phyloP scores from a whole-genome alignment of 2,113 vertebrate genomes.

The Neoarius graeffei region DNA sequence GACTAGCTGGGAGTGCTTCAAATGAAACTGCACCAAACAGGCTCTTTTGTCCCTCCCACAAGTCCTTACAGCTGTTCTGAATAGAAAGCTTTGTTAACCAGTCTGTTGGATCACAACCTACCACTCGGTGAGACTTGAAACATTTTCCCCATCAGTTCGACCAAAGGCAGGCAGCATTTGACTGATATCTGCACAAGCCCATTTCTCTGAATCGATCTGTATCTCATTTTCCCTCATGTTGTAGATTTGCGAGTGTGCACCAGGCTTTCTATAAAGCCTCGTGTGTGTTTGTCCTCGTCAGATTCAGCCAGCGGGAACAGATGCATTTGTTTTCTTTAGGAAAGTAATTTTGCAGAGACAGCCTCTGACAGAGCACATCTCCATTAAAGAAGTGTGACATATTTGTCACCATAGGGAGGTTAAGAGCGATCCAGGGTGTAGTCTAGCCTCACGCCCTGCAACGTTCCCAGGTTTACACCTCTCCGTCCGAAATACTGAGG shows the following conservation, averaged over 20 bases:
- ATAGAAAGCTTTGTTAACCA: slow-evolving; percentile 34
- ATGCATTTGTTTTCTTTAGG: slow-evolving; percentile 44
- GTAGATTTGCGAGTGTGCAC: slow-evolving; percentile 23
- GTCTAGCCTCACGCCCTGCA: no score
- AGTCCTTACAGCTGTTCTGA: slow-evolving; percentile 28
- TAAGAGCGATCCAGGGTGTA: slow-evolving; percentile 39
- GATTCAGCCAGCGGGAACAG: slow-evolving; percentile 41
- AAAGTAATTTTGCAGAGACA: slow-evolving; percentile 44
- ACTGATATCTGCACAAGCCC: slow-evolving; percentile 34
- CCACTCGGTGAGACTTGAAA: neutral
- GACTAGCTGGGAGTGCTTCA: slow-evolving; percentile 7
- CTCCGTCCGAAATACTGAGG: no score
- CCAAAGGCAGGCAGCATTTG: slow-evolving; percentile 16
- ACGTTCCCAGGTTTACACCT: no score
- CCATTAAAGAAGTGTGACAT: slow-evolving; percentile 55
- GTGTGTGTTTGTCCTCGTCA: slow-evolving; percentile 43
- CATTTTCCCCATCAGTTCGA: slow-evolving; percentile 13
- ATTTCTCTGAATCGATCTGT: slow-evolving; percentile 45
- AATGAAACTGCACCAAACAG: slow-evolving; percentile 47
- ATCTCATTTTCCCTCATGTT: slow-evolving; percentile 37
- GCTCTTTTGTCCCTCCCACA: slow-evolving; percentile 14
- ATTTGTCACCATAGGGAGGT: slow-evolving; percentile 52
- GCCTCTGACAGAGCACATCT: slow-evolving; percentile 50
- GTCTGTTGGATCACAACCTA: slow-evolving; percentile 13
- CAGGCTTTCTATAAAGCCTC: slow-evolving; percentile 20